Evolutionary conservation across 2,888 invertebrate genomes (phyloP), one percentile per base, ranked within the genome.

Genomic region (Sphaerophoria taeniata): DNA sequence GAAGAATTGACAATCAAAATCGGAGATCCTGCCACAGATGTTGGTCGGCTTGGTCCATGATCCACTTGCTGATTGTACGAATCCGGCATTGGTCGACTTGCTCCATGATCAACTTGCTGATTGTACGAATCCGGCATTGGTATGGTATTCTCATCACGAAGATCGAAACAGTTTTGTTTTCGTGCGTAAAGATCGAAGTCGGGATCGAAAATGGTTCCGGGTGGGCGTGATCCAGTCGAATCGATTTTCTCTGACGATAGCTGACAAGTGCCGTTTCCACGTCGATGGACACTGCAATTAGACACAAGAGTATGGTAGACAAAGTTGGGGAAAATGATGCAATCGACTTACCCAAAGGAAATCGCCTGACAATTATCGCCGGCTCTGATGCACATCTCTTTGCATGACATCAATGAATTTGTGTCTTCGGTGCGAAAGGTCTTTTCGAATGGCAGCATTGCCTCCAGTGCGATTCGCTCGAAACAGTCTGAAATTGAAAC

Each of bases 251-350:
- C 91, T 53, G 91, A 90, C 76, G 94, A 93, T 79, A 95, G 89
- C 79, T 94, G 93, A 89, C 95, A 95, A 9, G 94, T 94, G 70
- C 93, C 93, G 89, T 95, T 95, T 87, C 95, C 95, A 91, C 94
- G 93, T 49, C 92, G 91, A 81, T 93, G 93, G 88, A 95, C 93
- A 82, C 94, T 95, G 89, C 81, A 92, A 67, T 61, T 87, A 63
- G 74, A 74, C 33, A 53, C 78, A 75, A 43, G 39, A 14, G 14
- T 71, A 77, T 45, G 69, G 33, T 47, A 51, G 70, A 36, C 16
- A 45, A 49, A 53, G 60, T 31, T 49, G 58, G 69, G 36, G 53
- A 58, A 72, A 43, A 49, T 67, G 53, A 43, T 39, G 39, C 9
- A 43, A 9, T 11, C 75, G 84, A 89, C 91, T 92, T 88, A 95